Evolutionary conservation across 2,113 vertebrate species (phyloP).

Genomic region (Menidia beryllina): DNA sequence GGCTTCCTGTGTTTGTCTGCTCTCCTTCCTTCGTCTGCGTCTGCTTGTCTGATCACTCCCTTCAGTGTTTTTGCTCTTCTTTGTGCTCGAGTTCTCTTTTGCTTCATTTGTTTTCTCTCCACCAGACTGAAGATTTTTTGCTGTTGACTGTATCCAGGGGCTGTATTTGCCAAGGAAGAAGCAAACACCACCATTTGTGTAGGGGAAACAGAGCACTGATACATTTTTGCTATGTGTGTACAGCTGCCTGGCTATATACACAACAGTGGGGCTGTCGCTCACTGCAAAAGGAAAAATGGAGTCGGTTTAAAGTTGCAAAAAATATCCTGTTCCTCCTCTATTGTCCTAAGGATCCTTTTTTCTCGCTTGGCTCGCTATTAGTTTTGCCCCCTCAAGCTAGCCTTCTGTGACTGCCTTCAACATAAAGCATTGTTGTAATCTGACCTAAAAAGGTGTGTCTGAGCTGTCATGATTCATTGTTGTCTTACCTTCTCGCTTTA

Average conservation of each 20-base stretch:
- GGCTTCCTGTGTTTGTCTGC: slow-evolving; percentile 21
- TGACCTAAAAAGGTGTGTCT: slow-evolving; percentile 62
- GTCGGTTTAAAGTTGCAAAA: slow-evolving; percentile 28
- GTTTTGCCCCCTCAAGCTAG: not conserved
- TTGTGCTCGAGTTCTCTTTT: slow-evolving; percentile 27
- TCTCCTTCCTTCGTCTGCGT: slow-evolving; percentile 30
- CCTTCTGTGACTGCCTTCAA: slow-evolving; percentile 4
- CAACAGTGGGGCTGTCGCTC: slow-evolving; percentile 67
- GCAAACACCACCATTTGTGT: slow-evolving; percentile 63
- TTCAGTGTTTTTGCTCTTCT: slow-evolving; percentile 10
- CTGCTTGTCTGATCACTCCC: slow-evolving; percentile 5
- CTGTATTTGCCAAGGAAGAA: slow-evolving; percentile 62
- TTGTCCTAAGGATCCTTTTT: slow-evolving; percentile 21
- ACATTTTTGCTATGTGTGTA: slow-evolving; percentile 77
- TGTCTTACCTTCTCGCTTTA: not conserved
- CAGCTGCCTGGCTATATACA: slow-evolving; percentile 73
- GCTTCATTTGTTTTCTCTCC: slow-evolving; percentile 24
- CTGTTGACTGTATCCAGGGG: slow-evolving; percentile 68
- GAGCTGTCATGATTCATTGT: slow-evolving; percentile 35
- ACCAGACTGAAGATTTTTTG: slow-evolving; percentile 41
- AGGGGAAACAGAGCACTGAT: slow-evolving; percentile 74
- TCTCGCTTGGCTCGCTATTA: not conserved
- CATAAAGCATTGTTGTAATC: slow-evolving; percentile 49
- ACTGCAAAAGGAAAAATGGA: slow-evolving; percentile 36
- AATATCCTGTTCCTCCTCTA: slow-evolving; percentile 12